phyloP scores from a whole-genome alignment of 2,797 vertebrate genomes.

The Myotis pilosus region DNA sequence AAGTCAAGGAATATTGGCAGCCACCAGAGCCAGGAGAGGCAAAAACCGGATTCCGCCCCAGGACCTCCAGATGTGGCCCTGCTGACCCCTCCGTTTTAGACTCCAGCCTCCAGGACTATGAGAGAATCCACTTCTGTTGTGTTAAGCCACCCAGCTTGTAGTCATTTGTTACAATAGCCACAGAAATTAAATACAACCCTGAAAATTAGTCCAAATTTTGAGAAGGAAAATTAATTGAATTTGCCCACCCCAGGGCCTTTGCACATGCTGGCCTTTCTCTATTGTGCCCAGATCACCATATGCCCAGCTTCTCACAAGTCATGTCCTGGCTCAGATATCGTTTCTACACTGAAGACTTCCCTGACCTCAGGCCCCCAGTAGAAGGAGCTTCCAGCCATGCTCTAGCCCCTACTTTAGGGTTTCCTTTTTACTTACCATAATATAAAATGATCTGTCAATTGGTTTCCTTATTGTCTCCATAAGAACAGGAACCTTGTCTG shows the following conservation, averaged over 20 bases:
- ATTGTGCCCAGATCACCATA: rapidly evolving
- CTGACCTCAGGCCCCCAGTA: background rate
- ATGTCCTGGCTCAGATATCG: background rate
- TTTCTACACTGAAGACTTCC: background rate
- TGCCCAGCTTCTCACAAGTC: background rate
- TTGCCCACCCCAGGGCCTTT: background rate
- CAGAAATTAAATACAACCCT: background rate
- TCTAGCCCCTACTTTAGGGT: background rate
- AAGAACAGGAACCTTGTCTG: background rate
- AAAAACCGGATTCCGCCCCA: rapidly evolving
- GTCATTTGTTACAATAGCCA: background rate
- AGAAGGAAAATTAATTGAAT: background rate
- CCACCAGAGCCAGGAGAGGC: background rate
- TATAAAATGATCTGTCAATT: background rate
- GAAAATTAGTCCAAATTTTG: background rate
- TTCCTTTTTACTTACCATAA: background rate
- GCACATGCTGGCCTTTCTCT: background rate
- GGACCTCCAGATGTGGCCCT: background rate
- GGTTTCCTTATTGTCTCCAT: background rate
- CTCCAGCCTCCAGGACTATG: background rate
- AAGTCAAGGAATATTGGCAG: background rate
- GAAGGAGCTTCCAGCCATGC: background rate
- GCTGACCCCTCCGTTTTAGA: too few species aligned
- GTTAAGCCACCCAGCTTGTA: background rate
- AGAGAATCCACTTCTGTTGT: background rate